Evolutionary conservation across 2,888 invertebrate species (phyloP).

Genomic region (Stenurella melanura): DNA sequence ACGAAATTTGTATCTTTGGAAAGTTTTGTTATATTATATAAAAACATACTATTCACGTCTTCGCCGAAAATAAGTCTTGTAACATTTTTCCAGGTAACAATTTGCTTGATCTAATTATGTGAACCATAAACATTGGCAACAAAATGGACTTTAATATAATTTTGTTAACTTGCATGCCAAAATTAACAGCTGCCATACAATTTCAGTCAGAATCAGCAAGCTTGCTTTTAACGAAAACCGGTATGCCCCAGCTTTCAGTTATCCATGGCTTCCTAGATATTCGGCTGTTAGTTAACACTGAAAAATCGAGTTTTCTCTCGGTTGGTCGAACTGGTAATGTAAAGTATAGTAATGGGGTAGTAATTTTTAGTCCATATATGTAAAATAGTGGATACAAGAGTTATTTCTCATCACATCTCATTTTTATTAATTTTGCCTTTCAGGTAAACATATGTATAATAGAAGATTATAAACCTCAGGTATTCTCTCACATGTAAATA

Average conservation of each 20-base stretch:
- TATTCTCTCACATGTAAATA: background rate
- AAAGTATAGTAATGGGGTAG: constrained; percentile 1
- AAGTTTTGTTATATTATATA: background rate
- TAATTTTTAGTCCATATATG: constrained; percentile 4
- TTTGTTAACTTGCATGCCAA: background rate
- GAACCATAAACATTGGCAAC: background rate
- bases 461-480: constrained; percentile 17
- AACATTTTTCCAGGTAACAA: background rate
- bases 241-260: constrained; percentile 23
- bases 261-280: constrained; percentile 33
- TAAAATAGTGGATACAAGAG: constrained; percentile 19
- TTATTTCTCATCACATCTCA: constrained; percentile 4
- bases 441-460: constrained; percentile 2
- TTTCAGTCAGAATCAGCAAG: constrained; percentile 3
- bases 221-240: constrained; percentile 23
- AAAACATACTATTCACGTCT: background rate
- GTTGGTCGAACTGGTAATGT: background rate
- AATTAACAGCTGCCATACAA: constrained; percentile 23
- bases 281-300: constrained; percentile 26
- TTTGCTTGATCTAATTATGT: background rate
- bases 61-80: background rate
- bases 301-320: constrained; percentile 29
- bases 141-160: background rate
- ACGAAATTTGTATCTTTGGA: too few species aligned
- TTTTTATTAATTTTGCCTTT: constrained; percentile 15